Base-by-base conservation (phyloP, 2,888 invertebrate genomes). In the Empis livida region DNA sequence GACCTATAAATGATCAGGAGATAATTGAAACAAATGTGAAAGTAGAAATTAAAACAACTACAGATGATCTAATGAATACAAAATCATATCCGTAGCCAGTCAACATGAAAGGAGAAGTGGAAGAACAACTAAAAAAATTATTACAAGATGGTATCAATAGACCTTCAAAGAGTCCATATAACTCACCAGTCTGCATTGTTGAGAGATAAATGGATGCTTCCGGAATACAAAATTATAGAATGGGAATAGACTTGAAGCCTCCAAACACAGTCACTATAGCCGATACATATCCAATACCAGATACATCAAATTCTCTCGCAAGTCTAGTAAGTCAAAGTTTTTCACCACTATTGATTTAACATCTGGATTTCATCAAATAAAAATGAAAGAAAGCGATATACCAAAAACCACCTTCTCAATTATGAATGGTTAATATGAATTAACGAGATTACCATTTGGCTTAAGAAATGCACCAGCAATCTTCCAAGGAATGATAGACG, bases 41-140 rank as follows among this genome's bases (percentile, higher is more conserved):
- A 20, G 43, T 43, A 4, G 43, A 47, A 43, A 43, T 43, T 23
- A 43, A 39, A 38, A 47, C 43, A 10, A 43, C 30, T 5, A 47
- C 47, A 43, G 17, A 43, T 10, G 49, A 52, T 9, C 64, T 62
- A 1, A 56, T 64, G 6, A 57, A 56, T 42, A 50, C 57, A 0
- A 62, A 63, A 57, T 54, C 56, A 5, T 66, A 66, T 48, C 51
- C 64, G 8, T 64, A 64, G 44, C 66, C 65, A 0, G 54, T 60
- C 23, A 51, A 57, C 16, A 59, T 64, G 53, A 54, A 59, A 47
- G 39, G 44, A 14, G 65, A 63, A 51, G 61, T 66, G 1, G 54
- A 62, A 3, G 53, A 43, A 10, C 61, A 66, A 52, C 56, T 65
- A 1, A 15, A 53, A 2, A 56, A 61, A 54, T 52, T 66, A 43